phyloP scores from a whole-genome alignment of 2,113 vertebrate species.

The Thinocorus orbignyianus region DNA sequence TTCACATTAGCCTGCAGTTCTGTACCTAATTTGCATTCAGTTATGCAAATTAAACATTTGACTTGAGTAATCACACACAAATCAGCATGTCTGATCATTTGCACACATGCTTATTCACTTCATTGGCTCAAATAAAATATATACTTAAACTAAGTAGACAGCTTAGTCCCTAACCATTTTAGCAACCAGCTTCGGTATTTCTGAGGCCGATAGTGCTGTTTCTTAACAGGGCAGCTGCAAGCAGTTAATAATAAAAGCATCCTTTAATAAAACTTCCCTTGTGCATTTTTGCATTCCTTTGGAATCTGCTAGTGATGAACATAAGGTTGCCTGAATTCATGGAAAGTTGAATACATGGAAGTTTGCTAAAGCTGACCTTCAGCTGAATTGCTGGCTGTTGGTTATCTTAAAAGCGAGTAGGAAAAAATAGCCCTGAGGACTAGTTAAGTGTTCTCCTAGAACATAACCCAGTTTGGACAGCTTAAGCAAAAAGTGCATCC shows the following conservation, averaged over 20 bases:
- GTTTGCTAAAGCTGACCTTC: constrained; percentile 26
- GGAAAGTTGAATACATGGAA: background rate
- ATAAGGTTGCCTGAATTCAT: background rate
- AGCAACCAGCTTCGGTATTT: background rate
- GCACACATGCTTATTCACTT: constrained; percentile 58
- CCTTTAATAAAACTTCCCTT: constrained; percentile 29
- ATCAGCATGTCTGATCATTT: constrained; percentile 59
- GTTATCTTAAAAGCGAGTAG: constrained; percentile 8
- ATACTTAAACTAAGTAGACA: background rate
- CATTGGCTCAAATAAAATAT: constrained; percentile 43
- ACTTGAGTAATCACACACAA: constrained; percentile 65
- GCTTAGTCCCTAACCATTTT: background rate
- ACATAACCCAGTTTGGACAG: constrained; percentile 15
- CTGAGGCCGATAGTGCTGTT: background rate
- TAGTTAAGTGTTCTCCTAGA: constrained; percentile 18
- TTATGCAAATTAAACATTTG: constrained; percentile 65
- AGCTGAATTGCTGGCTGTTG: background rate
- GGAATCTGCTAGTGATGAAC: background rate
- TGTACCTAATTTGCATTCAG: constrained; percentile 64
- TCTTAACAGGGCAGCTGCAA: constrained; percentile 9
- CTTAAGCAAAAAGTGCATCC: constrained; percentile 15
- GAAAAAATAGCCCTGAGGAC: constrained; percentile 25
- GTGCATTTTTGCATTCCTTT: background rate
- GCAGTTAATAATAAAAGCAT: constrained; percentile 1
- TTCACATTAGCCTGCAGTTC: constrained; percentile 52